phyloP scores from a whole-genome alignment of 2,888 invertebrate genomes.

The Melinaea marsaeus region DNA sequence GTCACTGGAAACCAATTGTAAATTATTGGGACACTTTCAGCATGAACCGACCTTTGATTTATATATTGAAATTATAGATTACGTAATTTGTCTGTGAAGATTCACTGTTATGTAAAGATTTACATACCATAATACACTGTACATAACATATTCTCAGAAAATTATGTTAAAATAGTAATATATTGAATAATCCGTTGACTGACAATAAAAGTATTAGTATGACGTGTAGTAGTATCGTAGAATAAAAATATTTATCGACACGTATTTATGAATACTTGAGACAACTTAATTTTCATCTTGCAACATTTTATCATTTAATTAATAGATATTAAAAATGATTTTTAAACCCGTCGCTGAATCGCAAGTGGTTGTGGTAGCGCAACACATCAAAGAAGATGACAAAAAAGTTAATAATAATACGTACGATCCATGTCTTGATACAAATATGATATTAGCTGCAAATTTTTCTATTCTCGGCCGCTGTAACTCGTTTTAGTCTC shows the following conservation, averaged over 20 bases:
- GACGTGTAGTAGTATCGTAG: too few relatives aligned
- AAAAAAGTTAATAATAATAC: constrained; percentile 31
- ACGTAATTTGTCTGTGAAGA: constrained; percentile 1
- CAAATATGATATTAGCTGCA: constrained; percentile 33
- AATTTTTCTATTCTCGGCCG: constrained; percentile 34
- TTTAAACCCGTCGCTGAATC: constrained; percentile 27
- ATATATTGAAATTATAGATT: constrained; percentile 23
- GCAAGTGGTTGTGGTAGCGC: constrained; percentile 25
- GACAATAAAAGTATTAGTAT: too few relatives aligned
- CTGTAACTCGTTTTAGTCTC: constrained; percentile 31
- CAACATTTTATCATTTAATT: constrained; percentile 18
- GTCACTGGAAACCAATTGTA: constrained; percentile 21
- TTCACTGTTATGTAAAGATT: too few relatives aligned
- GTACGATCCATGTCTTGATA: constrained; percentile 26
- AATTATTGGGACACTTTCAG: constrained; percentile 30
- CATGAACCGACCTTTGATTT: constrained; percentile 24
- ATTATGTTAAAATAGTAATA: neutral
- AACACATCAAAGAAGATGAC: constrained; percentile 25
- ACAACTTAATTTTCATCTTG: constrained; percentile 1
- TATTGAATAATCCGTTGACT: too few relatives aligned
- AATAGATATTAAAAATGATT: constrained; percentile 22
- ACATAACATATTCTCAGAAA: too few relatives aligned
- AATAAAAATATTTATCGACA: too few relatives aligned
- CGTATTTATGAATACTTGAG: too few relatives aligned
- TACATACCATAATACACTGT: too few relatives aligned